Evolutionary conservation across 2,888 invertebrate species (phyloP).

Genomic region (Hartigia nigra): DNA sequence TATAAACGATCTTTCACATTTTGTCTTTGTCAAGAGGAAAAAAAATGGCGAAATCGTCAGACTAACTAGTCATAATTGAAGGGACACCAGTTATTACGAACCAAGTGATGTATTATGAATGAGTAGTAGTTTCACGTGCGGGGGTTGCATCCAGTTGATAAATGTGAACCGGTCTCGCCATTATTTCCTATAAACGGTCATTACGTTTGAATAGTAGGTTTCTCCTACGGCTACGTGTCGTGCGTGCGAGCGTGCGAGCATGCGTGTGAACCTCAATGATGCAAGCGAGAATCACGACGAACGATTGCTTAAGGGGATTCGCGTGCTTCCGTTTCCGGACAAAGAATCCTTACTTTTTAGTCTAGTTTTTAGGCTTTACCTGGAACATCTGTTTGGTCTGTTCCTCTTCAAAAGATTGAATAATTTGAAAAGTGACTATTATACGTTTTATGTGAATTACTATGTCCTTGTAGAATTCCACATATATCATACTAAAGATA

Average conservation of each 20-base stretch:
- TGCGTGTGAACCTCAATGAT: neutral
- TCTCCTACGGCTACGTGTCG: neutral
- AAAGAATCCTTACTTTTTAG: neutral
- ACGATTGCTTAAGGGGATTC: neutral
- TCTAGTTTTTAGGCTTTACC: neutral
- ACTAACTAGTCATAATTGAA: neutral
- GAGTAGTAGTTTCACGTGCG: conserved; percentile 37
- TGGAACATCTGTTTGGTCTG: neutral
- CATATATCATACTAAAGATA: neutral
- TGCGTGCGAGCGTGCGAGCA: neutral
- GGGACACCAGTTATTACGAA: neutral
- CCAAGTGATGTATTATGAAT: conserved; percentile 24
- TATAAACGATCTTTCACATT: neutral
- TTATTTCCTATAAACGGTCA: conserved; percentile 47
- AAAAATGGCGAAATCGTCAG: neutral
- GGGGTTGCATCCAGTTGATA: conserved; percentile 32
- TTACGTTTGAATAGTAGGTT: conserved; percentile 31
- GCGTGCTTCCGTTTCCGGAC: neutral
- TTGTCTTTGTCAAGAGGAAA: neutral
- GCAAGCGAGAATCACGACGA: neutral
- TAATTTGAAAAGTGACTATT: neutral
- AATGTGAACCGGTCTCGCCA: conserved; percentile 34
- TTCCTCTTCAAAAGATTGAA: neutral
- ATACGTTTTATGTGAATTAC: neutral
- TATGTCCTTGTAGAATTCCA: neutral